A percentile compares a stretch with the other conserved stretches of the same genome.
These are phyloP conservation scores for Rosalia funebris DNA, from an alignment of 2,888 invertebrate genomes.

Conservation along the genomic window DNA sequence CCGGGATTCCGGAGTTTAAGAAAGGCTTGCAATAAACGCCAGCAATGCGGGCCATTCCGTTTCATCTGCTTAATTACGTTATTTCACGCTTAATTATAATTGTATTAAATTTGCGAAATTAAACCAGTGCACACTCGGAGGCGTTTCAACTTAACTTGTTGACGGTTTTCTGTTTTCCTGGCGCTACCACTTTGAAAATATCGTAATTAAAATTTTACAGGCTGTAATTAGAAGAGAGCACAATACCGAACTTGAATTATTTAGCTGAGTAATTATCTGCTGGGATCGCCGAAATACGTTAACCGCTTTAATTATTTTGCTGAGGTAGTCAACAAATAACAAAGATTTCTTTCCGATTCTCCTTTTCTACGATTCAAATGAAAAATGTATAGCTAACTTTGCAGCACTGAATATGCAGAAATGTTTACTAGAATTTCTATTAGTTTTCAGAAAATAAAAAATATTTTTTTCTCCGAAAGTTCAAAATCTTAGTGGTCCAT, in stretches of 20 bases:
- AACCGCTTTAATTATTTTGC: background rate
- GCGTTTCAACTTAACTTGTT: conserved; percentile 48
- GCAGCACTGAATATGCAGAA: no score
- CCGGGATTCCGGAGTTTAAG: conserved; percentile 43
- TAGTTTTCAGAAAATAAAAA: no score
- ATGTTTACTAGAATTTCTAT: no score
- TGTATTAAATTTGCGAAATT: conserved; percentile 53
- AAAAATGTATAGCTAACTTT: no score
- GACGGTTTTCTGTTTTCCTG: conserved; percentile 45
- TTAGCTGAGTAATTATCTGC: background rate
- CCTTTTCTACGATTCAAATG: background rate
- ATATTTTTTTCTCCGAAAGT: no score
- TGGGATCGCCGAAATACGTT: background rate
- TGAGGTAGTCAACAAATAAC: background rate
- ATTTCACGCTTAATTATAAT: conserved; percentile 55
- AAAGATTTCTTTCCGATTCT: background rate
- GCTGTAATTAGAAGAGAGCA: background rate
- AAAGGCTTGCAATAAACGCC: conserved; percentile 44
- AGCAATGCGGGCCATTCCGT: conserved; percentile 51
- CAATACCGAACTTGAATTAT: background rate
- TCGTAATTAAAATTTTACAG: conserved; percentile 11
- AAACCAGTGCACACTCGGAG: conserved; percentile 47
- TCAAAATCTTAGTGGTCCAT: no score
- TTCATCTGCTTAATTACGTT: conserved; percentile 53
- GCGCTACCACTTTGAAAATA: conserved; percentile 18